Evolutionary conservation across 92 coral and sea anemone genomes (phyloP), one percentile per base, ranked within the genome.

Genomic region (Parazoanthus atlanticus): DNA sequence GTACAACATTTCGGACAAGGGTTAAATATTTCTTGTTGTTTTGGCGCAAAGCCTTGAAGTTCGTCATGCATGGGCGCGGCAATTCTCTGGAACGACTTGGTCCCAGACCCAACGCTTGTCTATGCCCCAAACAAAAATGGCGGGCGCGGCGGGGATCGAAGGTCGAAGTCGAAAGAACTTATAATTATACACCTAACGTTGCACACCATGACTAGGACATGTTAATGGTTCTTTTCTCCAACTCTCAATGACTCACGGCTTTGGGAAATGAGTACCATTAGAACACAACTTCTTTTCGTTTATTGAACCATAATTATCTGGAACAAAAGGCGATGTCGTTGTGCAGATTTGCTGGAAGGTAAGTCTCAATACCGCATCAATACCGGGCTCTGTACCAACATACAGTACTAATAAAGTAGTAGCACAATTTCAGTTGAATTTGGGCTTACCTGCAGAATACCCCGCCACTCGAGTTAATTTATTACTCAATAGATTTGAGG

Each of bases 131-230:
- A 32, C 36, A 73, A 74, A 12, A 29, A 74, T 74, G 78, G 78
- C 78, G 43, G 78, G 41, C 8, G 49, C 11, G 12, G 49, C 49
- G 9, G 32, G 9, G 78, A 74, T 74, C 78, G 78, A 74, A 74
- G 78, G 78, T 74, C 78, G 46, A 74, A 74, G 78, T 74, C 78
- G 78, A 74, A 74, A 74, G 10, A 17, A 16, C 23, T 36, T 36
- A 2, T 36, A 36, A 36, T 36, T 74, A 38, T 74, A 15, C 1
- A 33, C 49, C 12, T 46, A 46, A 7, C 23, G 17, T 73, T 33
- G 40, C 26, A 16, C 46, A 16, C 10, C 21, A 8, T 74, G 26
- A 74, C 23, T 16, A 3, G 25, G 12, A 32, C 41, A 33, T 34
- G 33, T 74, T 33, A 23, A 61, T 61, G 69, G 69, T 6, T 61